Evolutionary conservation across 2,888 invertebrate genomes (phyloP).

Genomic region (Lysandra bellargus): DNA sequence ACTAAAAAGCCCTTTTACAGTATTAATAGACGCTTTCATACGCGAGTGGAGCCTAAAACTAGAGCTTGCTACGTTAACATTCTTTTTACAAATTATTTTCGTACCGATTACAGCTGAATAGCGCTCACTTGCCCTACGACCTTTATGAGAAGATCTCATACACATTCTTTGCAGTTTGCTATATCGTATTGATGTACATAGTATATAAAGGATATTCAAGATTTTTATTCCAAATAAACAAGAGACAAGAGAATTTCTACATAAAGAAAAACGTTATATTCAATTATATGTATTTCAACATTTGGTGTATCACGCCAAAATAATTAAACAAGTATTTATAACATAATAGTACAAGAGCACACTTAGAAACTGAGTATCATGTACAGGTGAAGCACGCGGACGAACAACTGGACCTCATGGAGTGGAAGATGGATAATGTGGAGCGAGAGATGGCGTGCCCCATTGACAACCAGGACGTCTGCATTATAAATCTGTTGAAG

Average conservation of each 20-base stretch:
- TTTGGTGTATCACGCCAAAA: no score
- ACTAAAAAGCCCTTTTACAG: slow-evolving; percentile 25
- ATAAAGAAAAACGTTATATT: no score
- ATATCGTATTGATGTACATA: not conserved
- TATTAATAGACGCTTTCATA: slow-evolving; percentile 18
- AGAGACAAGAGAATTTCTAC: no score
- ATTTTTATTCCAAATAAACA: not conserved
- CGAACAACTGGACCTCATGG: slow-evolving; percentile 85
- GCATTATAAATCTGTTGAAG: slow-evolving; percentile 86
- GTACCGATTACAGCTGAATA: not conserved
- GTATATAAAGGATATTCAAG: not conserved
- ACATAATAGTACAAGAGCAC: no score
- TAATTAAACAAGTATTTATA: no score
- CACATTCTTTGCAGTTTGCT: not conserved
- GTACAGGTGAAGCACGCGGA: slow-evolving; percentile 86
- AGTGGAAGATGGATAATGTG: slow-evolving; percentile 86
- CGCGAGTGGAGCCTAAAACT: not conserved
- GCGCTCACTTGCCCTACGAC: not conserved
- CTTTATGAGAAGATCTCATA: not conserved
- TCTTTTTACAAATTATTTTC: not conserved
- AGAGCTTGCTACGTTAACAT: not conserved
- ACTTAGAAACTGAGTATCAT: not conserved
- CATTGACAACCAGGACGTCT: slow-evolving; percentile 80
- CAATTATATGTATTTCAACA: no score
- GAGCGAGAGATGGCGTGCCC: slow-evolving; percentile 82